Conservation (phyloP, 1,140 invertebrate genomes). For the Drosophila tani region DNA sequence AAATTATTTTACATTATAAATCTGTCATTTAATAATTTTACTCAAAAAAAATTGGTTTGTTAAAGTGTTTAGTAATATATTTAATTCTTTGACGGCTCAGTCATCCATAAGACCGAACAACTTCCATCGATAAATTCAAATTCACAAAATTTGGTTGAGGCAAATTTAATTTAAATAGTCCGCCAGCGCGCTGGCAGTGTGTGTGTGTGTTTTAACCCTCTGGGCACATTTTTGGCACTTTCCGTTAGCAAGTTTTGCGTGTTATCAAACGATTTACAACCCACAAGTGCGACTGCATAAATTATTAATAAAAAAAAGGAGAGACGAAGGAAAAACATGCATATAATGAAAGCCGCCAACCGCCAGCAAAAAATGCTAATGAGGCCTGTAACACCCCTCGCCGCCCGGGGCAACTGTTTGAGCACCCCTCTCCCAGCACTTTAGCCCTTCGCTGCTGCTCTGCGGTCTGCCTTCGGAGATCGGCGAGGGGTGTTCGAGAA, state of each 20-base stretch:
- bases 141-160: conserved; percentile 31
- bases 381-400: conserved; percentile 43
- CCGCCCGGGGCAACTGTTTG: conserved; percentile 20
- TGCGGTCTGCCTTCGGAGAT: conserved; percentile 66
- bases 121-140: conserved; percentile 18
- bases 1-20: too few species aligned
- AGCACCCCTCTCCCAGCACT: conserved; percentile 10
- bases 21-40: not conserved
- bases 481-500: conserved; percentile 4
- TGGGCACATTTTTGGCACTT: conserved; percentile 67
- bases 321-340: conserved; percentile 52
- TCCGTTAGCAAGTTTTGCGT: conserved; percentile 74
- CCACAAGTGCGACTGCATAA: conserved; percentile 81
- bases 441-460: conserved; percentile 20
- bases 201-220: conserved; percentile 18
- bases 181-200: conserved; percentile 1
- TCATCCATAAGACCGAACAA: conserved; percentile 11
- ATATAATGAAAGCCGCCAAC: conserved; percentile 70
- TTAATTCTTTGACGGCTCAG: conserved; percentile 1
- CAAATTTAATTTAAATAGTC: conserved; percentile 64
- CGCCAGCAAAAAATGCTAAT: conserved; percentile 77
- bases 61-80: not conserved
- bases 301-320: conserved; percentile 75
- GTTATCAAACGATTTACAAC: conserved; percentile 81
- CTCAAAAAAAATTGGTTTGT: not conserved